Percentiles rank a stretch among this genome's conserved stretches.
These are phyloP conservation scores for Zeuzera pyrina DNA, from an alignment of 2,888 invertebrate genomes.

Conservation along the genomic window DNA sequence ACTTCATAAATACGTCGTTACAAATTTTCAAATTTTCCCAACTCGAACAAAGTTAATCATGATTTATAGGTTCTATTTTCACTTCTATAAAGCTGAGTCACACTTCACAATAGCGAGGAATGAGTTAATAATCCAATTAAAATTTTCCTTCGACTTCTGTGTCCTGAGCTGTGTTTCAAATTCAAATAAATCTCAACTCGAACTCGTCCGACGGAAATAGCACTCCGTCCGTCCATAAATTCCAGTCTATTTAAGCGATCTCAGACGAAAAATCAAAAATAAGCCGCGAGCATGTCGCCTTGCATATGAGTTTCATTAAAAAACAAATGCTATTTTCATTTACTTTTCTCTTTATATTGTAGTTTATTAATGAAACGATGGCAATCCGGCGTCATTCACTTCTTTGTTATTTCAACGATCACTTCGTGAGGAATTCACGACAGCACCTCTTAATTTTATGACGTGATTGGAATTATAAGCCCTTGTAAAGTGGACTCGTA, in stretches of 20 bases:
- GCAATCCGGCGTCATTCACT: too few species aligned
- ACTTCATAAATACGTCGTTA: slow-evolving; percentile 9
- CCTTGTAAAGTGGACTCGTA: too few species aligned
- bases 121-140: slow-evolving; percentile 69
- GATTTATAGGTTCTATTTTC: slow-evolving; percentile 31
- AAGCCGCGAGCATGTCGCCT: slow-evolving; percentile 50
- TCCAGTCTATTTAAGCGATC: slow-evolving; percentile 67
- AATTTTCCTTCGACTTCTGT: slow-evolving; percentile 58
- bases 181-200: slow-evolving; percentile 64
- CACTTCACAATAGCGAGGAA: slow-evolving; percentile 30
- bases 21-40: slow-evolving; percentile 22
- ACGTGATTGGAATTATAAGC: too few species aligned
- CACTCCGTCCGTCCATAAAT: slow-evolving; percentile 66
- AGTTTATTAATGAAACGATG: too few species aligned
- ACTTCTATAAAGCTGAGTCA: slow-evolving; percentile 38
- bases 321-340: too few species aligned
- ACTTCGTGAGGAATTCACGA: too few species aligned
- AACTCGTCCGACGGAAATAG: slow-evolving; percentile 68
- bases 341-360: too few species aligned
- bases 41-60: slow-evolving; percentile 28
- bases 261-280: slow-evolving; percentile 66
- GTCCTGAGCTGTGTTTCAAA: slow-evolving; percentile 64
- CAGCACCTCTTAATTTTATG: too few species aligned
- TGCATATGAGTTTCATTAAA: too few species aligned
- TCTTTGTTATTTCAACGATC: too few species aligned